phyloP scores from a whole-genome alignment of 2,113 vertebrate species.

The Psittacara wagleri region DNA sequence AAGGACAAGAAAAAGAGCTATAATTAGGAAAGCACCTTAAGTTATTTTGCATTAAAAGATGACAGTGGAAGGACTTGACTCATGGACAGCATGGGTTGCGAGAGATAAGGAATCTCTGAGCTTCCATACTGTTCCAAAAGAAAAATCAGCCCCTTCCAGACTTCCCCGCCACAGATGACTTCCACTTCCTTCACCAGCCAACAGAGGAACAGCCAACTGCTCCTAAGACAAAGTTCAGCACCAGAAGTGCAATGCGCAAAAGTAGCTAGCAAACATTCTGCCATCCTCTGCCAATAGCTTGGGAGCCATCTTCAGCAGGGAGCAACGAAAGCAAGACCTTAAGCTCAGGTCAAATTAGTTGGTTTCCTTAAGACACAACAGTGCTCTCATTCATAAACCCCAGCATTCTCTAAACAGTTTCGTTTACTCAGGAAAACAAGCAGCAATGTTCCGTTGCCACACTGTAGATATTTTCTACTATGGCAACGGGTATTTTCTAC shows the following conservation, averaged over 20 bases:
- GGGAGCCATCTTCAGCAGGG: background rate
- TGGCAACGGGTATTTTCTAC: background rate
- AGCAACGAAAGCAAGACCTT: background rate
- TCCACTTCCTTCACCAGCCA: background rate
- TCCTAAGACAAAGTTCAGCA: background rate
- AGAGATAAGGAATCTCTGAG: constrained; percentile 55
- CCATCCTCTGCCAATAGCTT: background rate
- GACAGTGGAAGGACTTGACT: background rate
- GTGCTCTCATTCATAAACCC: background rate
- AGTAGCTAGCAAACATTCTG: background rate
- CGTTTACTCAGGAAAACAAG: background rate
- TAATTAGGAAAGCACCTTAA: background rate
- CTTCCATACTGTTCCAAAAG: background rate
- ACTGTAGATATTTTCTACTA: background rate
- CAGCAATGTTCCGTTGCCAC: accelerated
- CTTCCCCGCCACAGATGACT: constrained; percentile 29
- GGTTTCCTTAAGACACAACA: background rate
- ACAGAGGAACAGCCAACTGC: background rate
- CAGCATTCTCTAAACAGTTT: background rate
- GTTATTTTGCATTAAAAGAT: background rate
- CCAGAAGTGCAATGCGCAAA: background rate
- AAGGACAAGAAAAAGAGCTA: background rate
- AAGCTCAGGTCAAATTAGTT: background rate
- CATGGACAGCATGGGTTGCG: background rate
- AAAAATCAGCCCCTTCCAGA: constrained; percentile 54